Evolutionary conservation across 2,797 vertebrate species (phyloP).

Genomic region (Rhynchotus rufescens): DNA sequence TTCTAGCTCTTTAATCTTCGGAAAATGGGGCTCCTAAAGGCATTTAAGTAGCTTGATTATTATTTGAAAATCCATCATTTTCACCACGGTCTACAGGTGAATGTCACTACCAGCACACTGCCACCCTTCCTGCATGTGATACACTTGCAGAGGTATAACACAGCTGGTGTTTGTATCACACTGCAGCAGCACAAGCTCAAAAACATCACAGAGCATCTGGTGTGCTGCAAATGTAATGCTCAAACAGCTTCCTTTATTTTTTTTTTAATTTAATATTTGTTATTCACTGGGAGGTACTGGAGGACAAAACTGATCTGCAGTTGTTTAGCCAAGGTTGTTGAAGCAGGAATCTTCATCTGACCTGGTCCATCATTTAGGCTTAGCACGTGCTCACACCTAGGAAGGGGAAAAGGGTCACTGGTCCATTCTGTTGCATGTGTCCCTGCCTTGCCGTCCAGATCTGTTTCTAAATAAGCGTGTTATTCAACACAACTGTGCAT

Average conservation of each 20-base stretch:
- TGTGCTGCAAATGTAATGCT: neutral
- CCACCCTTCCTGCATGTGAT: neutral
- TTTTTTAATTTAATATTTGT: neutral
- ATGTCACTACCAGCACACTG: neutral
- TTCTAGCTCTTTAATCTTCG: neutral
- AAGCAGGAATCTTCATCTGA: neutral
- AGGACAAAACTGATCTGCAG: neutral
- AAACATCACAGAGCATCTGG: neutral
- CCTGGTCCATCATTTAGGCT: neutral
- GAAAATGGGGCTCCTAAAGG: neutral
- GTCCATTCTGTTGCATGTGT: neutral
- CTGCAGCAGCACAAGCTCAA: neutral
- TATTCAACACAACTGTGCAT: constrained; percentile 34
- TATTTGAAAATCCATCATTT: neutral
- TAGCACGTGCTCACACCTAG: accelerated
- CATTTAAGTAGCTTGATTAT: too few species aligned
- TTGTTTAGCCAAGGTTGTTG: neutral
- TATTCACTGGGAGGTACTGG: neutral
- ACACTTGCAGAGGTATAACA: neutral
- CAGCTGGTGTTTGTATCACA: neutral
- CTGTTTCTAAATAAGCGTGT: constrained; percentile 58
- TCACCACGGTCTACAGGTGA: neutral
- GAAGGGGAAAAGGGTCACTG: neutral
- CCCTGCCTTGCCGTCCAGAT: constrained; percentile 24
- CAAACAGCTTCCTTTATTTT: neutral